phyloP scores from a whole-genome alignment of 2,797 vertebrate species.

The Ctenosaura bakeri region DNA sequence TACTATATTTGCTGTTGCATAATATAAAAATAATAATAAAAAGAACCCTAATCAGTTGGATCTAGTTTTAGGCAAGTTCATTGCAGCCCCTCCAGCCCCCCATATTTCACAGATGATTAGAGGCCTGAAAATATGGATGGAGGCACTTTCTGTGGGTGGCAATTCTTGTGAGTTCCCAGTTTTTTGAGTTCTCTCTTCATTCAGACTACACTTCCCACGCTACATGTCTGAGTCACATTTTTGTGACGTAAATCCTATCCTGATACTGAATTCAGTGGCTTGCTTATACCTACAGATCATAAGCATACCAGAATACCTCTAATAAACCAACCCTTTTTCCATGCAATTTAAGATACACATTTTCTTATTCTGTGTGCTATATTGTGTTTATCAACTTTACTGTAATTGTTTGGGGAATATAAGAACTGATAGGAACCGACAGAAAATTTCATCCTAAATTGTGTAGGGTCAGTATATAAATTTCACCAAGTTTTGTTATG shows the following conservation, averaged over 20 bases:
- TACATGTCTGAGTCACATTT: too few relatives aligned
- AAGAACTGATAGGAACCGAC: background rate
- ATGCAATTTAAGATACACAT: background rate
- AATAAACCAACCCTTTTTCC: background rate
- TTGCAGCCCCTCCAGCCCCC: too few relatives aligned
- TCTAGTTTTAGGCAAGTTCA: too few relatives aligned
- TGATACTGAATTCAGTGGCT: background rate
- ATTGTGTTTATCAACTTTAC: background rate
- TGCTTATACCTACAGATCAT: background rate
- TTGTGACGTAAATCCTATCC: background rate
- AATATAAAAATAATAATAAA: too few relatives aligned
- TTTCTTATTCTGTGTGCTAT: background rate
- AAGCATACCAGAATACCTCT: background rate
- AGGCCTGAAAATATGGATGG: too few relatives aligned
- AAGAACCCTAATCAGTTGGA: too few relatives aligned
- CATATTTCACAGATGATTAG: too few relatives aligned
- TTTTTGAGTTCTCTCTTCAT: too few relatives aligned
- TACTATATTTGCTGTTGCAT: too few relatives aligned
- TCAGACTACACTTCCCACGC: too few relatives aligned
- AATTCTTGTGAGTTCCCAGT: too few relatives aligned
- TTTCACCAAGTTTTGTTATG: constrained; percentile 16
- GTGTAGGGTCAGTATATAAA: background rate
- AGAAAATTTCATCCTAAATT: background rate
- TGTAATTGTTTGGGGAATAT: background rate
- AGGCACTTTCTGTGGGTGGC: too few relatives aligned